Conservation (phyloP, 2,888 invertebrate species). For the Phengaris arion region DNA sequence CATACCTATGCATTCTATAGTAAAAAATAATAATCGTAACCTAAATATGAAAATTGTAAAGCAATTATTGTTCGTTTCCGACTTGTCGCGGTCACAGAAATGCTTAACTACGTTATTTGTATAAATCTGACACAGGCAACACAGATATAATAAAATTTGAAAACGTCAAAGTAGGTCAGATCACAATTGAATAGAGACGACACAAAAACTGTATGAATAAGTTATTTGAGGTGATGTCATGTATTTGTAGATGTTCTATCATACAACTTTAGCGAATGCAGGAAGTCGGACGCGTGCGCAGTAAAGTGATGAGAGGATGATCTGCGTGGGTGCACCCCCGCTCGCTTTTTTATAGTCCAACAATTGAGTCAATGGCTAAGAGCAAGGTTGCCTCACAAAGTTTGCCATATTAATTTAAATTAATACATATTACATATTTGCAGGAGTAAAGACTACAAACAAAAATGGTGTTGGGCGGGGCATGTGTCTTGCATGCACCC, state of each 20-base stretch:
- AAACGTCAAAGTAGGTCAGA: slow-evolving; percentile 22
- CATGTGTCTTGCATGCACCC: too few relatives aligned
- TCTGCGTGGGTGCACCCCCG: slow-evolving; percentile 73
- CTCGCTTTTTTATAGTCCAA: slow-evolving; percentile 55
- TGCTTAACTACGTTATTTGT: slow-evolving; percentile 14
- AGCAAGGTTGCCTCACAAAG: slow-evolving; percentile 39
- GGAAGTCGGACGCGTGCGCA: slow-evolving; percentile 71
- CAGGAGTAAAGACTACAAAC: too few relatives aligned
- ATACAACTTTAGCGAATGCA: slow-evolving; percentile 52
- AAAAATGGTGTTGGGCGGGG: too few relatives aligned
- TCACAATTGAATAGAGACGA: slow-evolving; percentile 17
- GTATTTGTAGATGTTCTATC: slow-evolving; percentile 31
- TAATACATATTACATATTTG: too few relatives aligned
- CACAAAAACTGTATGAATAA: slow-evolving; percentile 20
- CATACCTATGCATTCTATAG: not conserved
- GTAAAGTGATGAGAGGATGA: slow-evolving; percentile 71
- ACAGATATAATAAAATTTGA: slow-evolving; percentile 21
- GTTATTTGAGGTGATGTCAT: slow-evolving; percentile 31
- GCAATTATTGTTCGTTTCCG: not conserved
- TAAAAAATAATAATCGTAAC: not conserved
- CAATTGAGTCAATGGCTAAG: slow-evolving; percentile 54
- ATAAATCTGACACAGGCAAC: slow-evolving; percentile 15
- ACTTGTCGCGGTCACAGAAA: not conserved
- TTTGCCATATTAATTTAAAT: not conserved
- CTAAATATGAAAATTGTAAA: not conserved